Evolutionary conservation across 1,140 invertebrate genomes (phyloP).

Genomic region (Drosophila dunni): DNA sequence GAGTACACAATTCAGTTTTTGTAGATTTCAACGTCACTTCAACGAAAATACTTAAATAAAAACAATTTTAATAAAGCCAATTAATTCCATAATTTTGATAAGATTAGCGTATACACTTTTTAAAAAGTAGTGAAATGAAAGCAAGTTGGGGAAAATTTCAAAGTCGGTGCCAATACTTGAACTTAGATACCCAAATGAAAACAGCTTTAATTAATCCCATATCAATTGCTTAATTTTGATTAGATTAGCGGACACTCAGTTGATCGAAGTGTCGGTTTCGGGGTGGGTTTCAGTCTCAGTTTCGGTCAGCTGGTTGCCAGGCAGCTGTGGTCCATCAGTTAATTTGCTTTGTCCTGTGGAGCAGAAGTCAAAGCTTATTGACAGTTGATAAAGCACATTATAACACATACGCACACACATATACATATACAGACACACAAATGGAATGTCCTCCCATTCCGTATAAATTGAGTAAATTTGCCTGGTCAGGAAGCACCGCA

Average conservation of each 20-base stretch:
- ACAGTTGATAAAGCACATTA: constrained; percentile 64
- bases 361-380: constrained; percentile 42
- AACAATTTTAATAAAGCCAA: constrained; percentile 36
- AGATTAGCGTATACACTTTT: background rate
- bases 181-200: background rate
- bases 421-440: background rate
- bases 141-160: background rate
- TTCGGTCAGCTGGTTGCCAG: constrained; percentile 32
- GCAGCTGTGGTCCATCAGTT: constrained; percentile 36
- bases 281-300: constrained; percentile 37
- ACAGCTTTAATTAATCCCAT: constrained; percentile 38
- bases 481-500: constrained; percentile 3
- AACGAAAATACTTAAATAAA: background rate
- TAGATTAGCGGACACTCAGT: background rate
- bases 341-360: constrained; percentile 53
- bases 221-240: constrained; percentile 16
- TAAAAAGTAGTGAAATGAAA: no score
- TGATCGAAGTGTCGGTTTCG: background rate
- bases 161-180: constrained; percentile 1
- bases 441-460: background rate
- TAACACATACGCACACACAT: constrained; percentile 35
- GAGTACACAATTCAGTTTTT: no score
- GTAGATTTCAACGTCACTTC: background rate
- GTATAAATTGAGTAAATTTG: constrained; percentile 16
- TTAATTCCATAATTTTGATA: constrained; percentile 14